Evolutionary conservation across 2,888 invertebrate species (phyloP).

Genomic region (Protophormia terraenovae): DNA sequence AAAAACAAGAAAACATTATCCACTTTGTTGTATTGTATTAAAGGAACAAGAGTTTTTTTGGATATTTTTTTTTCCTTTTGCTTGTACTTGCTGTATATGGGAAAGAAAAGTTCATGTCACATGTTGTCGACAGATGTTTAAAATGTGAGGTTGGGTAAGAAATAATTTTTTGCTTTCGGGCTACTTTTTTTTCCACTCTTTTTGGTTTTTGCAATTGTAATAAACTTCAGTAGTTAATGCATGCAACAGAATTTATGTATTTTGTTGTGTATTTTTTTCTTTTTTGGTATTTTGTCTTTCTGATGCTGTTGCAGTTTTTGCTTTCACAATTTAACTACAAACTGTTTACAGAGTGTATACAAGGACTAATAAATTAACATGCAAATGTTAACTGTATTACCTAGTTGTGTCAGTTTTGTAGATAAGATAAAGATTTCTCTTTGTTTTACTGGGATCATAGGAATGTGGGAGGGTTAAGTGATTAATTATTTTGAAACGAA

Average conservation of each 20-base stretch:
- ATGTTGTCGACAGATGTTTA: constrained; percentile 62
- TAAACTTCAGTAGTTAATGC: constrained; percentile 62
- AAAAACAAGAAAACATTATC: constrained; percentile 50
- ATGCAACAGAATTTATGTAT: constrained; percentile 47
- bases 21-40: constrained; percentile 38
- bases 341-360: constrained; percentile 36
- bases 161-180: constrained; percentile 26
- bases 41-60: background rate
- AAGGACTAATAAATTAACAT: constrained; percentile 17
- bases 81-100: constrained; percentile 6
- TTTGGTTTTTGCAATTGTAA: constrained; percentile 54
- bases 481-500: background rate
- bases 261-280: background rate
- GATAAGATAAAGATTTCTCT: background rate
- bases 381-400: background rate
- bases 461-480: background rate
- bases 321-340: constrained; percentile 26
- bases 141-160: constrained; percentile 59
- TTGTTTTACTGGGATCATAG: background rate
- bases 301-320: background rate
- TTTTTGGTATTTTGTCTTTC: background rate
- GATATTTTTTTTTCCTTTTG: background rate
- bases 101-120: constrained; percentile 56
- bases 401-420: background rate
- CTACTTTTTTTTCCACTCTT: background rate